phyloP scores from a whole-genome alignment of 2,797 vertebrate genomes.

The Loriculus beryllinus region DNA sequence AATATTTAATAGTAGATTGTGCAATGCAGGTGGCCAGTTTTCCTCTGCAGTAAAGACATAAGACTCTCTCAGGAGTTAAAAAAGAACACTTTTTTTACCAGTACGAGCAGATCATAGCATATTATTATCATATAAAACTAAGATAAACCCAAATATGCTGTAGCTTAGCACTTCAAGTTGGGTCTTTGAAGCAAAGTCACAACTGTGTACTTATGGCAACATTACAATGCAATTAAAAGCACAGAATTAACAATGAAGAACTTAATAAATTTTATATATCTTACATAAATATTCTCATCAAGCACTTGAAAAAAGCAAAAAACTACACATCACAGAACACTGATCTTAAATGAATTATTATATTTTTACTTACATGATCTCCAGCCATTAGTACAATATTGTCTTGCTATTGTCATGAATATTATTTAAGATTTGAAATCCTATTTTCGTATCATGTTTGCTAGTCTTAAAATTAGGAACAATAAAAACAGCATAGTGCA shows the following conservation, averaged over 20 bases:
- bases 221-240: background rate
- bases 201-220: background rate
- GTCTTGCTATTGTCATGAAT: background rate
- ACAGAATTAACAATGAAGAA: background rate
- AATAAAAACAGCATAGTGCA: background rate
- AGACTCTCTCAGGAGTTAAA: background rate
- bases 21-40: background rate
- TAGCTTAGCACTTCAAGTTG: background rate
- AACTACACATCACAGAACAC: background rate
- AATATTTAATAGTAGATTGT: background rate
- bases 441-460: background rate
- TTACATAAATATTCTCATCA: background rate
- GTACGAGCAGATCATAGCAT: background rate
- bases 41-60: background rate
- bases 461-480: background rate
- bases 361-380: background rate
- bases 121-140: background rate
- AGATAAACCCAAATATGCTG: background rate
- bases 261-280: background rate
- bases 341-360: background rate
- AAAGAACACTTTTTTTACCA: background rate
- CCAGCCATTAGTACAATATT: background rate
- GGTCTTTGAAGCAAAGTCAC: background rate
- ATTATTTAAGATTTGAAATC: background rate
- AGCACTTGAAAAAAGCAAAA: background rate